A percentile compares a stretch with the other conserved stretches of the same genome.
These are phyloP conservation scores for Achatina immaculata DNA, from an alignment of 1,140 invertebrate species.

Conservation along the genomic window DNA sequence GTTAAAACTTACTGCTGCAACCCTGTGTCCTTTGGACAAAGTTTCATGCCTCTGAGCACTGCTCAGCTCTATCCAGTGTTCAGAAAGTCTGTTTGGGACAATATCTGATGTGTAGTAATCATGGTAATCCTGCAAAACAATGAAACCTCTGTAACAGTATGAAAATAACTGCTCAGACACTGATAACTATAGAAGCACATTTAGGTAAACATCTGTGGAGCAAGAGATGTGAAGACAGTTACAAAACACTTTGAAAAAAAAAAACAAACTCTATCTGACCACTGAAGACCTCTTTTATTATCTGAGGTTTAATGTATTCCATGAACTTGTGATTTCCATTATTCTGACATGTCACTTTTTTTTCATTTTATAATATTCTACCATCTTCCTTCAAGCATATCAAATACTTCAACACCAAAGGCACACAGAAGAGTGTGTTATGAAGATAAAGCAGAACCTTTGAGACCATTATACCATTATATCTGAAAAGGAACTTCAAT, in stretches of 20 bases:
- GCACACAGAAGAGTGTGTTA: no score
- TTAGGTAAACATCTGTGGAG: no score
- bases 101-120: slow-evolving; percentile 85
- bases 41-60: slow-evolving; percentile 78
- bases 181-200: no score
- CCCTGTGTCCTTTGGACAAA: slow-evolving; percentile 87
- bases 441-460: no score
- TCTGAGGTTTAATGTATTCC: neutral
- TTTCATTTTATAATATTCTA: no score
- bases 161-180: neutral
- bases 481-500: no score
- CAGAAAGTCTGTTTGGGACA: slow-evolving; percentile 67
- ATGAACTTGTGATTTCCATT: no score
- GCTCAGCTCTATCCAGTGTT: slow-evolving; percentile 81
- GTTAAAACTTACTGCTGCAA: slow-evolving; percentile 84
- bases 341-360: no score
- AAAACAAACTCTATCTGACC: neutral
- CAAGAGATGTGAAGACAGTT: neutral
- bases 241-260: neutral
- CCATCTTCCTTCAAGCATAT: no score
- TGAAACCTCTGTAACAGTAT: neutral
- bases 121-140: slow-evolving; percentile 77
- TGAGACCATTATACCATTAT: no score
- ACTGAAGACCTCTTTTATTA: neutral
- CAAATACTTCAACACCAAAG: no score